These are phyloP conservation scores for Fistularia commersonii DNA, from an alignment of 2,797 vertebrate genomes.

Conservation along the genomic window DNA sequence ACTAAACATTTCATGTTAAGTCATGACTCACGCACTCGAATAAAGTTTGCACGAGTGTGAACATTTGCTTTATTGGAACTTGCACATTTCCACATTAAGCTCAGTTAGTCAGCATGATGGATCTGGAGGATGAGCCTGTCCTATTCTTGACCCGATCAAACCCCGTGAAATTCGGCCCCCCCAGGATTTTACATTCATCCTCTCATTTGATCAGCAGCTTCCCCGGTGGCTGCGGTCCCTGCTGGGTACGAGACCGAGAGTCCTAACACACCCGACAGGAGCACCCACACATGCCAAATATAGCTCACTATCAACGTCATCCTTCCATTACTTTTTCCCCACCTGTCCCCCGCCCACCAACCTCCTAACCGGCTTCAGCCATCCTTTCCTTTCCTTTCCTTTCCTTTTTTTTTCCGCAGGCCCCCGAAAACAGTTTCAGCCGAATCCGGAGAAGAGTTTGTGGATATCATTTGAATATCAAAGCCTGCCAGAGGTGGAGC, in stretches of 20 bases:
- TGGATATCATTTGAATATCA: slow-evolving; percentile 69
- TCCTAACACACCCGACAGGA: slow-evolving; percentile 50
- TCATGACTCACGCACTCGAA: too few relatives aligned
- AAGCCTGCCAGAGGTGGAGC: slow-evolving; percentile 47
- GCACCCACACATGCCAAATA: slow-evolving; percentile 61
- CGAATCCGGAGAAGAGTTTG: slow-evolving; percentile 37
- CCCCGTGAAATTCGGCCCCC: too few relatives aligned
- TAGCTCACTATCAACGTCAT: slow-evolving; percentile 51
- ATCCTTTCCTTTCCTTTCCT: too few relatives aligned
- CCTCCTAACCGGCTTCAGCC: slow-evolving; percentile 3
- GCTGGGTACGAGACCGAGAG: slow-evolving; percentile 29
- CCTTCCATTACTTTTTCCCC: slow-evolving; percentile 21
- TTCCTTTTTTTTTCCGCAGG: slow-evolving; percentile 8
- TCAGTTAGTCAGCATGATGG: too few relatives aligned
- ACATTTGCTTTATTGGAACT: too few relatives aligned
- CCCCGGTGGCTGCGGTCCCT: slow-evolving; percentile 30
- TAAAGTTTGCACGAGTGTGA: too few relatives aligned
- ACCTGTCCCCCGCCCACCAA: slow-evolving; percentile 9
- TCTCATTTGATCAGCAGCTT: slow-evolving; percentile 14
- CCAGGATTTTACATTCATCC: slow-evolving; percentile 10
- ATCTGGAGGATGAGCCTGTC: too few relatives aligned
- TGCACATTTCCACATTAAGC: too few relatives aligned
- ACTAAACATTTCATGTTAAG: too few relatives aligned
- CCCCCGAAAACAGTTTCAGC: slow-evolving; percentile 20
- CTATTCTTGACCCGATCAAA: too few relatives aligned